phyloP scores from a whole-genome alignment of 2,113 vertebrate genomes.

The Egretta garzetta region DNA sequence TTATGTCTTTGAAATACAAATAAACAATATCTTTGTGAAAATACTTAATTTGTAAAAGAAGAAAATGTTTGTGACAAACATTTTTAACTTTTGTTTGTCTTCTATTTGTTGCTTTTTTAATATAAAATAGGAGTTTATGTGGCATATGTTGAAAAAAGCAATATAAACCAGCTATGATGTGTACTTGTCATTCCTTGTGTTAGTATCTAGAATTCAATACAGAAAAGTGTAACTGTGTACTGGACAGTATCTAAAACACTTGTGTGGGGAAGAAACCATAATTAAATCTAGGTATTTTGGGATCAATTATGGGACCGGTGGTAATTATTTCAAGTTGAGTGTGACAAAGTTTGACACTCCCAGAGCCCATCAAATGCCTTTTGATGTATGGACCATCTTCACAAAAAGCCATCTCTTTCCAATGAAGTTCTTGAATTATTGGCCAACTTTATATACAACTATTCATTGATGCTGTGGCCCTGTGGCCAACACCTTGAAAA shows the following conservation, averaged over 20 bases:
- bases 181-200: neutral
- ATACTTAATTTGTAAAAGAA: neutral
- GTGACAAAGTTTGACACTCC: neutral
- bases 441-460: neutral
- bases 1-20: slow-evolving; percentile 48
- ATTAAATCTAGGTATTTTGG: neutral
- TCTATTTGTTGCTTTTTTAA: neutral
- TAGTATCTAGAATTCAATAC: neutral
- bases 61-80: neutral
- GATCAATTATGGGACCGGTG: neutral
- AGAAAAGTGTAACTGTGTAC: neutral
- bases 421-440: neutral
- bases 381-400: neutral
- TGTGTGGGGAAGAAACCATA: neutral
- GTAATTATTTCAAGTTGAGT: neutral
- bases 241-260: neutral
- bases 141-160: neutral
- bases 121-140: neutral
- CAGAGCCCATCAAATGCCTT: neutral
- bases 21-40: neutral
- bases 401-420: neutral
- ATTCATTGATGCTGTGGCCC: neutral
- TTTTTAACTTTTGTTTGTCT: neutral
- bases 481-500: neutral
- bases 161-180: neutral